Conservation (phyloP, 1,140 invertebrate genomes). For the Hestina assimilis region DNA sequence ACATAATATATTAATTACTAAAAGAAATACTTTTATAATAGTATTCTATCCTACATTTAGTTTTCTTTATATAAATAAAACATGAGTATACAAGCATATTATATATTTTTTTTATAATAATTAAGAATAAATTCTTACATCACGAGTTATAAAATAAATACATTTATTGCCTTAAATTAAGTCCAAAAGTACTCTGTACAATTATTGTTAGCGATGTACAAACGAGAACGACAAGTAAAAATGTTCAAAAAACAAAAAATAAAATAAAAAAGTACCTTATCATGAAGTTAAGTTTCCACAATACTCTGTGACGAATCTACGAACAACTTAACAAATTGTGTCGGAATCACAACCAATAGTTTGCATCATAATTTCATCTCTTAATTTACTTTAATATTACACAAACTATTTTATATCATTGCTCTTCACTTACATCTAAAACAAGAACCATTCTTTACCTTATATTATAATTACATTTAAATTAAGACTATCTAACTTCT, state of each 20-base stretch:
- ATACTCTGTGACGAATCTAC: constrained; percentile 65
- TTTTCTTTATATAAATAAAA: constrained; percentile 49
- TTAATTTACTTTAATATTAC: constrained; percentile 66
- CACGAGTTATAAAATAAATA: constrained; percentile 79
- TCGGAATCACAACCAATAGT: constrained; percentile 78
- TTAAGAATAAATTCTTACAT: constrained; percentile 79
- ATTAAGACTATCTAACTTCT: constrained; percentile 76
- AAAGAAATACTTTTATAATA: too few relatives aligned
- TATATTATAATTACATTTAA: constrained; percentile 76
- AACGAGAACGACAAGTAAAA: constrained; percentile 75
- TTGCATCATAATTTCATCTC: constrained; percentile 77
- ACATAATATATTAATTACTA: too few relatives aligned
- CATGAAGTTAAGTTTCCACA: constrained; percentile 65
- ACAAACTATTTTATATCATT: constrained; percentile 78
- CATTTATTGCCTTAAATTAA: constrained; percentile 78
- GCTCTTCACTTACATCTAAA: constrained; percentile 76
- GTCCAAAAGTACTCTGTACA: constrained; percentile 78
- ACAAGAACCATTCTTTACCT: constrained; percentile 77
- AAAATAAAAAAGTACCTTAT: constrained; percentile 67
- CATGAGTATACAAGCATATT: constrained; percentile 74
- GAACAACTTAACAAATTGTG: constrained; percentile 78
- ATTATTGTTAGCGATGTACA: constrained; percentile 78
- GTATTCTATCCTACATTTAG: too few relatives aligned
- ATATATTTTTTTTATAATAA: constrained; percentile 78
- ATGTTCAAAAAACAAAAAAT: constrained; percentile 64